phyloP scores from a whole-genome alignment of 2,888 invertebrate genomes.

The Brachyptera risi region DNA sequence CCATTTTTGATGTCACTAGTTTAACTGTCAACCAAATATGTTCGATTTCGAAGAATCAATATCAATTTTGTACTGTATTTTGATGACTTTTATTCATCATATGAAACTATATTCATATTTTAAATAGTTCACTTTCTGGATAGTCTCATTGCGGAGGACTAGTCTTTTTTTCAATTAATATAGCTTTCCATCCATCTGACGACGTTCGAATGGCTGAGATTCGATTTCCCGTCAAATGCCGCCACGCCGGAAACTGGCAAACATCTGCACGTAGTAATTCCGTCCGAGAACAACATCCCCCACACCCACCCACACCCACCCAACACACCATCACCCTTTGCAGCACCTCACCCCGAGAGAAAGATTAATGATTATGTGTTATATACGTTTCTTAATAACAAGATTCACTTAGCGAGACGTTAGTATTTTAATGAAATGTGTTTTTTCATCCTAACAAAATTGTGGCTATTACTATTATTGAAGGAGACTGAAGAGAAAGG shows the following conservation, averaged over 20 bases:
- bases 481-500: neutral
- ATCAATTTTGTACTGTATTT: too few species aligned
- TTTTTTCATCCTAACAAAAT: neutral
- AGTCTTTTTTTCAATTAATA: too few species aligned
- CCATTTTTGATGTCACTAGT: too few species aligned
- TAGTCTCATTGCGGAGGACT: too few species aligned
- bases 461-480: neutral
- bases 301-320: too few species aligned
- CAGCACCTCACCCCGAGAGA: neutral
- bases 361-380: slow-evolving; percentile 1
- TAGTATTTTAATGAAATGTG: neutral
- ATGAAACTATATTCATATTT: too few species aligned
- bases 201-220: neutral
- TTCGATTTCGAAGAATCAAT: too few species aligned
- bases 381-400: slow-evolving; percentile 1
- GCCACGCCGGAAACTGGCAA: neutral
- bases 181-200: too few species aligned
- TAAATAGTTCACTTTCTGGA: too few species aligned
- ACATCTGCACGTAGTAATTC: neutral
- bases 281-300: neutral
- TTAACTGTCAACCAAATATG: too few species aligned
- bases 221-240: neutral
- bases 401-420: slow-evolving; percentile 8
- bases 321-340: too few species aligned
- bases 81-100: too few species aligned